phyloP scores from a whole-genome alignment of 2,113 vertebrate species.

The Psettodes erumei region DNA sequence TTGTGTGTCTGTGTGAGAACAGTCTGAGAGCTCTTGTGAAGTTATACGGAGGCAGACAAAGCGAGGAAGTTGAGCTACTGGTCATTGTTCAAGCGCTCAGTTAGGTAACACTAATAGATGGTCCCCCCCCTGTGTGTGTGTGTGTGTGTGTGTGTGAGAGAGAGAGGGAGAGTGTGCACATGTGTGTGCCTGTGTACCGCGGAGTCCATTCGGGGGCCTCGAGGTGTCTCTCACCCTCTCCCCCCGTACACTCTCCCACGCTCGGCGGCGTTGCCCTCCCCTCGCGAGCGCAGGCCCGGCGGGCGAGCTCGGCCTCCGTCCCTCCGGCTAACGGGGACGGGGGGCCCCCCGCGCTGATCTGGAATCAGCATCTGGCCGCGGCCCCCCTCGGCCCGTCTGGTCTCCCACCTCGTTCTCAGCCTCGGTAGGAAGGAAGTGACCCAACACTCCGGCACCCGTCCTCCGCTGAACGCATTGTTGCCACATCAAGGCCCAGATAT shows the following conservation, averaged over 20 bases:
- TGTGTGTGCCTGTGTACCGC: conserved; percentile 31
- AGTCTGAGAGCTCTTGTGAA: conserved; percentile 79
- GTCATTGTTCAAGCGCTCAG: conserved; percentile 81
- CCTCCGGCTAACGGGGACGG: conserved; percentile 27
- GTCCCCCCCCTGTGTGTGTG: conserved; percentile 45
- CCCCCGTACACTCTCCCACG: conserved; percentile 70
- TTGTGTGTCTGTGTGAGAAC: conserved; percentile 80
- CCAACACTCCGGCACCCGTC: conserved; percentile 72
- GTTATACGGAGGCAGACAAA: conserved; percentile 80
- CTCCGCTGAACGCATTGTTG: conserved; percentile 78
- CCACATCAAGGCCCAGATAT: conserved; percentile 82
- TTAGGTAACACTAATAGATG: conserved; percentile 80
- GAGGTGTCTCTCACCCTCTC: conserved; percentile 67
- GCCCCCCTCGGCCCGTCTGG: conserved; percentile 62
- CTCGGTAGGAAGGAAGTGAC: conserved; percentile 79
- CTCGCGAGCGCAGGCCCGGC: conserved; percentile 7
- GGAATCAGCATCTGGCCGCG: conserved; percentile 48
- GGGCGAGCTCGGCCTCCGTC: conserved; percentile 29
- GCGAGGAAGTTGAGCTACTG: conserved; percentile 83
- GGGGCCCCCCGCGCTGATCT: conserved; percentile 30
- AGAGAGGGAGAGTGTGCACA: neutral
- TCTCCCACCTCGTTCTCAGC: conserved; percentile 79
- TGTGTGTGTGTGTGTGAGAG: conserved; percentile 24
- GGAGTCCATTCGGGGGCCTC: conserved; percentile 52
- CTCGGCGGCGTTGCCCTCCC: conserved; percentile 28